Evolutionary conservation across 2,888 invertebrate species (phyloP), one percentile per base, ranked within the genome.

Genomic region (Stramonita haemastoma): DNA sequence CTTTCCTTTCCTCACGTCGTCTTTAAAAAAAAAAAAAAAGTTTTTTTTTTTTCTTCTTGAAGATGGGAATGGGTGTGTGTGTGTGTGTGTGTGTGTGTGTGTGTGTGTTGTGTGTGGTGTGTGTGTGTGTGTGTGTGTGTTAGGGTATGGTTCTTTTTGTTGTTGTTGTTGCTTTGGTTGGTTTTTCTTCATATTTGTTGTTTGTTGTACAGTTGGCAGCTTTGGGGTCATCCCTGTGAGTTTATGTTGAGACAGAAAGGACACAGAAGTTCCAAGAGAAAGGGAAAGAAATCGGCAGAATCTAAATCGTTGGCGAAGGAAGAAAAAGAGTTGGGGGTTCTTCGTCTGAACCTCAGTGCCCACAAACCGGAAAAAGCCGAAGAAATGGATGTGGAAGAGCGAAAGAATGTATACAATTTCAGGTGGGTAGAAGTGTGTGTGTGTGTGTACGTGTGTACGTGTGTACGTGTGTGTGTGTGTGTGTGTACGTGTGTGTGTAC

Each of bases 331-430:
- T 91, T 92, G 91, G 92, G 93, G 90, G 92, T 94, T 90, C 91
- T 91, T 15, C 93, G 93, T n/a, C 91, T 95, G 13, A 94, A 95
- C 89, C 91, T 95, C 4, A 94, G 95, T 84, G 91, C 93, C 60
- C 94, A 94, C 89, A 95, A 95, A 32, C 92, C 94, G 87, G 92
- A 93, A 81, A 94, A 93, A 77, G 91, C 94, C 11, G 92, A 93
- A 73, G 92, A 93, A 57, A 92, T 94, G 91, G 93, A 94, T 32
- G 88, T 92, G 70, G 93, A 94, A 89, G 92, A 92, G 60, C 85
- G 92, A 84, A 92, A 93, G 90, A 94, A 93, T 81, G 92, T 94
- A 22, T 94, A 94, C 90, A 93, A 93, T 94, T 94, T 92, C 92
- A 93, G 89, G 94, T n/a, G n/a, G 32, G 60, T 32, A 17, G 17